Conservation (phyloP, 2,113 vertebrate species). For the Agapornis roseicollis region DNA sequence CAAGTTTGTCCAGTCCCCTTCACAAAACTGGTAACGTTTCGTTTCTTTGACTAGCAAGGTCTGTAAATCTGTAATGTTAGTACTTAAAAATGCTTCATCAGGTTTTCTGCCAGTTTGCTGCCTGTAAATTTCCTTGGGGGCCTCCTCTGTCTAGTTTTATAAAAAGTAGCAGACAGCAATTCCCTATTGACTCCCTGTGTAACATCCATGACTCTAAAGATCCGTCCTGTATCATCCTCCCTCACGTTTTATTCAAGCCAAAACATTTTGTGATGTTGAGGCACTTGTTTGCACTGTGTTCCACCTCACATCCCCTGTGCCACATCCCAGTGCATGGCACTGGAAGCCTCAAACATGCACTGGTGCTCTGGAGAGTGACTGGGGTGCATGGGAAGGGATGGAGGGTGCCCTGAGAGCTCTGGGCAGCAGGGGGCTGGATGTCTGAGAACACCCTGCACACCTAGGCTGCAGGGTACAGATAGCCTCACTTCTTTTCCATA, state of each 20-base stretch:
- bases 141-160: background rate
- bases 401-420: background rate
- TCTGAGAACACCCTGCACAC: fast-evolving
- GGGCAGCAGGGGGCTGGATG: background rate
- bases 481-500: background rate
- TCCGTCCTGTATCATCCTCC: background rate
- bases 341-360: fast-evolving
- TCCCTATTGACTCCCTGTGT: background rate
- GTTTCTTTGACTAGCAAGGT: background rate
- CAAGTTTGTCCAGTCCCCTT: background rate
- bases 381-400: background rate
- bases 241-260: background rate
- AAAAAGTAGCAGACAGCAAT: background rate
- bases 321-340: fast-evolving
- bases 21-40: background rate
- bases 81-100: background rate
- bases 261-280: background rate
- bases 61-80: background rate
- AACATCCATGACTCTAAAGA: background rate
- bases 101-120: background rate
- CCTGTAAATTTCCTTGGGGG: background rate
- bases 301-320: background rate
- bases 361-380: background rate
- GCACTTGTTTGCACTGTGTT: background rate
- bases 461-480: background rate